phyloP scores from a whole-genome alignment of 2,797 vertebrate species.

The Liparis tanakae region DNA sequence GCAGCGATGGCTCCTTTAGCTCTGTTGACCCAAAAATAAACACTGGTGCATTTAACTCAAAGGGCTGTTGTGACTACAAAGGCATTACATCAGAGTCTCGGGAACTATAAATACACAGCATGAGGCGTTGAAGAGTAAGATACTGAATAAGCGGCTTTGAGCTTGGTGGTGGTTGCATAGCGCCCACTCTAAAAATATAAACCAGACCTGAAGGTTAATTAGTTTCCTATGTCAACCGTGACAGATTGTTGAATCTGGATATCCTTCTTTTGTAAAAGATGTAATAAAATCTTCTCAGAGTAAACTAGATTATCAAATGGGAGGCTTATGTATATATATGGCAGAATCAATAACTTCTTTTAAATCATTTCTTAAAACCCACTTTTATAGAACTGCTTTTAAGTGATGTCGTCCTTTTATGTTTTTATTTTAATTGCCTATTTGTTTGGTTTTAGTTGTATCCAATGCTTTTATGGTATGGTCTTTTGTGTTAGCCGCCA shows the following conservation, averaged over 20 bases:
- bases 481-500: no score
- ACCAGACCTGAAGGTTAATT: background rate
- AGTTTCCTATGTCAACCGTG: background rate
- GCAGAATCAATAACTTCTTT: no score
- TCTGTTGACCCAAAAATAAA: conserved; percentile 39
- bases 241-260: background rate
- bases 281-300: background rate
- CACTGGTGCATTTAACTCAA: conserved; percentile 3
- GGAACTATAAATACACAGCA: background rate
- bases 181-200: background rate
- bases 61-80: conserved; percentile 21
- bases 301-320: background rate
- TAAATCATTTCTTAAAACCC: no score
- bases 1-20: background rate
- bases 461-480: no score
- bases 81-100: conserved; percentile 13
- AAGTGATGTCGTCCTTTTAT: no score
- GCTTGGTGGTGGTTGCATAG: background rate
- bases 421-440: no score
- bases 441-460: no score
- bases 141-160: conserved; percentile 3
- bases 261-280: background rate
- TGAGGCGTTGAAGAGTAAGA: background rate
- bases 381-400: no score
- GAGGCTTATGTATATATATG: no score